Conservation (phyloP, 2,113 vertebrate genomes). For the Chionis minor region DNA sequence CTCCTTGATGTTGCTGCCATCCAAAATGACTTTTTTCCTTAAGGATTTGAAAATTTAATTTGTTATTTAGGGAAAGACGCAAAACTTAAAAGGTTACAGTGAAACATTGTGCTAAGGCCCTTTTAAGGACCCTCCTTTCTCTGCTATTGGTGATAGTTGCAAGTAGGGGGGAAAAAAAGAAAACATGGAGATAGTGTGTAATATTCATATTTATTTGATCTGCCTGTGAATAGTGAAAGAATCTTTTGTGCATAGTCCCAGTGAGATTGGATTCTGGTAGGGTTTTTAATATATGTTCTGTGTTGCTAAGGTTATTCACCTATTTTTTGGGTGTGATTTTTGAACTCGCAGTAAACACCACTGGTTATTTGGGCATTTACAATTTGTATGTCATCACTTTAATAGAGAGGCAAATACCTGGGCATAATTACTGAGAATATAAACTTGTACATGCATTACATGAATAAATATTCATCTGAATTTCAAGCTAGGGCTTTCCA, state of each 20-base stretch:
- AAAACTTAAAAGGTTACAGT: background rate
- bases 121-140: background rate
- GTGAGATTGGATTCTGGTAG: background rate
- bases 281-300: background rate
- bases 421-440: background rate
- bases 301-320: background rate
- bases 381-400: background rate
- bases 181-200: background rate
- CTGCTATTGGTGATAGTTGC: background rate
- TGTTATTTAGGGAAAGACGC: background rate
- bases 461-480: background rate
- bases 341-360: background rate
- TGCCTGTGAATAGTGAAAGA: background rate
- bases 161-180: background rate
- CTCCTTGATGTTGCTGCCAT: background rate
- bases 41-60: background rate
- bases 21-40: background rate
- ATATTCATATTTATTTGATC: background rate
- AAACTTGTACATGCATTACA: background rate
- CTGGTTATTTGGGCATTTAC: background rate
- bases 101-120: background rate
- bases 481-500: background rate
- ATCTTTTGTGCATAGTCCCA: background rate
- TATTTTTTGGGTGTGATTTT: background rate
- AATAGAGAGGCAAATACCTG: background rate